Evolutionary conservation across 2,113 vertebrate genomes (phyloP), one percentile per base, ranked within the genome.

Genomic region (Alaudala cheleensis): DNA sequence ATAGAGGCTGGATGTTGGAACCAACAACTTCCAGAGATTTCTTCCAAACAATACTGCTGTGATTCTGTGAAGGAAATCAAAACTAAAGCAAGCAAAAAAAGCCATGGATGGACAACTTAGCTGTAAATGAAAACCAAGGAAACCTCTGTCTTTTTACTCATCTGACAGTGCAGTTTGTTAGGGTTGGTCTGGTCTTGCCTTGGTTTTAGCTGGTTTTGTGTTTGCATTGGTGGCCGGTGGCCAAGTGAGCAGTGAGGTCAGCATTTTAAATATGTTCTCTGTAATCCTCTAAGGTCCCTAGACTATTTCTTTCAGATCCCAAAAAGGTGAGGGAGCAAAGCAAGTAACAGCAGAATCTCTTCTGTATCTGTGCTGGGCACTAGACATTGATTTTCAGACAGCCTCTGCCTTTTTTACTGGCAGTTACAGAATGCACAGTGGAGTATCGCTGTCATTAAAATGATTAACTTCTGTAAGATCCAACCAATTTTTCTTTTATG

Each of bases 51-150:
- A 5, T 10, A 39, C 16, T 71, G 16, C 28, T 74, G 44, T 1
- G 3, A 19, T 40, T 50, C 45, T 65, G 24, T 26, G 20, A 67
- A 57, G 20, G 23, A 51, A 54, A 81, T 18, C 5, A 49, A 57
- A 93, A 45, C 7, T 3, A 39, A 42, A 71, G 12, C 25, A 34
- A 62, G 33, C 2, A 6, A n/a, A 62, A 26, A 37, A 45, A 8
- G 1, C 5, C 4, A 15, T 0, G 1, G 5, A 34, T 66, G 19
- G 42, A 49, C 8, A 57, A 24, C 2, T 45, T 74, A 65, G 6
- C 22, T 40, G 4, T 47, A 73, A 65, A 42, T 10, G 6, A 33
- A 60, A 83, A 60, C 10, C 69, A 65, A 64, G 4, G 3, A 73
- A 4, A 71, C 8, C 3, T 51, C 10, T 11, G 5, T 61, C 9